Evolutionary conservation across 2,888 invertebrate species (phyloP), one percentile per base, ranked within the genome.

Genomic region (Junonia oenone): DNA sequence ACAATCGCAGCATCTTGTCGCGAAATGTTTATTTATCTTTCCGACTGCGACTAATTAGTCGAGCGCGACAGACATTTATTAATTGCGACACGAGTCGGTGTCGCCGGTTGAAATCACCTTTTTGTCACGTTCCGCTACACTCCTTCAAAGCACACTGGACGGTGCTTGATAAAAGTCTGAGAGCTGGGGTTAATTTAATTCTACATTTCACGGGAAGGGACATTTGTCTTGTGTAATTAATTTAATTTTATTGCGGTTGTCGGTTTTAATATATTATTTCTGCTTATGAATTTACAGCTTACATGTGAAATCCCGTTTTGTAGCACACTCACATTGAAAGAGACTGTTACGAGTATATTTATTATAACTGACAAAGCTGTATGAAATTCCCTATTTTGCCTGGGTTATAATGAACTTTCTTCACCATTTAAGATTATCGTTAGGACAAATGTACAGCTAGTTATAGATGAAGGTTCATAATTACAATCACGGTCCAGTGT

Each of bases 21-120:
- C 76, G 68, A 76, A 77, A 11, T 75, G 72, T 78, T 81, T 81
- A 73, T 78, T 77, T 75, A 77, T 79, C 75, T 63, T 64, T 64
- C 60, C 64, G 73, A 79, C 75, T 81, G 76, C 76, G 77, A 81
- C 83, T 86, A 87, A 88, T 89, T 88, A 87, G 83, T 82, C 81
- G 79, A 70, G 68, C 75, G 71, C 74, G 76, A 76, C 79, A 69
- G 88, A 88, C 87, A 67, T 86, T 80, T 87, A 88, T 87, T 87
- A 88, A 89, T 89, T 83, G 85, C 83, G 73, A 85, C 86, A 83
- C 80, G 74, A 79, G 82, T 83, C 75, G 64, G 74, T 76, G 83
- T 80, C 78, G 72, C 56, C 49, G 63, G 68, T 70, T 71, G 69
- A 68, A 68, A 71, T 73, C 63, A 63, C 63, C 65, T 68, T 76